Evolutionary conservation across 2,797 vertebrate species (phyloP), one percentile per base, ranked within the genome.

Genomic region (Sarcoramphus papa): DNA sequence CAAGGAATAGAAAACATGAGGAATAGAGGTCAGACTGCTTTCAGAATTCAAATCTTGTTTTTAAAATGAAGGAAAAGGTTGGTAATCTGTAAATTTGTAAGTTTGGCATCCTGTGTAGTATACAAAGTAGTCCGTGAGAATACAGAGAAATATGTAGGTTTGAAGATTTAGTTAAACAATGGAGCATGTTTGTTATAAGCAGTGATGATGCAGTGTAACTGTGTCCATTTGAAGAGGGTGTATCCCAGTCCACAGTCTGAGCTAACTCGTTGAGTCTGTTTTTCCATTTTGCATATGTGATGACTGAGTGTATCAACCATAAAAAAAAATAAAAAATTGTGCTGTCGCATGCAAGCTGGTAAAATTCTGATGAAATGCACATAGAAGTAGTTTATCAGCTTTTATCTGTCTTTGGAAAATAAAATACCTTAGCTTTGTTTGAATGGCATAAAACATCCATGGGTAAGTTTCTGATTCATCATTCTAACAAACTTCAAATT

Each of bases 361-460:
- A 91, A 96, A 95, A 93, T 94, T 92, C 96, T 96, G 96, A 90
- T 97, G 94, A 97, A 97, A 97, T 92, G 77, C 95, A 93, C 87
- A 35, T 64, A 92, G 94, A 93, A 96, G 79, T 96, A 94, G 97
- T 97, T 97, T 94, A 96, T 98, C 97, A 95, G 93, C 88, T 94
- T 97, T 94, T 97, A 92, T 96, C 97, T 97, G 85, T 96, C 96
- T 94, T 93, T 75, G 81, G 93, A 87, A 97, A 98, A 97, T 94
- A 96, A 97, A 97, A 93, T 93, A 93, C 93, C 94, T 97, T 60
- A 88, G 88, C 83, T 97, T 96, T 93, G 91, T 86, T 31, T 96
- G 92, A 97, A 93, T 92, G 86, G 78, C 95, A 90, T 73, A 45
- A 93, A 93, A 77, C 72, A 96, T 92, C 92, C 77, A 75, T 64